Percentiles rank a stretch among this genome's conserved stretches.
These are phyloP conservation scores for Leptinotarsa undecemlineata DNA, from an alignment of 1,140 invertebrate species.

Conservation along the genomic window DNA sequence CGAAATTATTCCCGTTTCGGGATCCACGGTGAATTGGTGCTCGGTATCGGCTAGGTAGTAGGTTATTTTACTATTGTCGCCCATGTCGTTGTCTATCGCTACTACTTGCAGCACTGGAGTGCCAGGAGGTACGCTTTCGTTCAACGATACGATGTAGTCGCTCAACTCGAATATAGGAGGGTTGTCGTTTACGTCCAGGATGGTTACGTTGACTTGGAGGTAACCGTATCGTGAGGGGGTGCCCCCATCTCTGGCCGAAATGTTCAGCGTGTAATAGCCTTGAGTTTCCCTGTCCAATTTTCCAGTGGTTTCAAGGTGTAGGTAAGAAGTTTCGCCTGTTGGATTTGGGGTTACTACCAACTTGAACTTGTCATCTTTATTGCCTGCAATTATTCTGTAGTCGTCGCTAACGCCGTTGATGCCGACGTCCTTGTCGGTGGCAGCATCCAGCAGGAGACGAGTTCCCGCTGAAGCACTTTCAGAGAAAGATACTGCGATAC, in stretches of 20 bases:
- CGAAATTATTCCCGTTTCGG: conserved; percentile 83
- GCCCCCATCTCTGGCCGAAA: conserved; percentile 87
- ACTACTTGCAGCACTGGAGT: conserved; percentile 86
- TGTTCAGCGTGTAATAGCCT: conserved; percentile 83
- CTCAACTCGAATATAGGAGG: conserved; percentile 91
- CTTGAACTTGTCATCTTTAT: conserved; percentile 84
- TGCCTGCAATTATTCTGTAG: conserved; percentile 86
- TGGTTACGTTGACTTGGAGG: conserved; percentile 85
- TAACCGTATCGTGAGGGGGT: conserved; percentile 79
- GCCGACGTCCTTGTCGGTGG: conserved; percentile 84
- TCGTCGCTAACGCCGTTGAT: conserved; percentile 84
- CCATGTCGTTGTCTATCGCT: conserved; percentile 88
- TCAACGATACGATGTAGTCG: conserved; percentile 88
- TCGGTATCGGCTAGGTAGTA: conserved; percentile 86
- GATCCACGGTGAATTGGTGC: conserved; percentile 85
- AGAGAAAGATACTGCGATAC: conserved; percentile 83
- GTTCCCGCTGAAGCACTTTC: conserved; percentile 89
- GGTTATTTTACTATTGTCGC: conserved; percentile 89
- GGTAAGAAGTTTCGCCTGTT: conserved; percentile 83
- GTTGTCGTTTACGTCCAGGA: conserved; percentile 94
- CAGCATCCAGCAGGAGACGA: conserved; percentile 81
- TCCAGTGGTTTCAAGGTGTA: conserved; percentile 88
- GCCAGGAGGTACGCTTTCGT: conserved; percentile 89
- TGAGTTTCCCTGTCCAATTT: conserved; percentile 85
- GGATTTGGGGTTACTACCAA: conserved; percentile 86